Base-by-base conservation (phyloP, 2,113 vertebrate species). In the Arothron firmamentum region DNA sequence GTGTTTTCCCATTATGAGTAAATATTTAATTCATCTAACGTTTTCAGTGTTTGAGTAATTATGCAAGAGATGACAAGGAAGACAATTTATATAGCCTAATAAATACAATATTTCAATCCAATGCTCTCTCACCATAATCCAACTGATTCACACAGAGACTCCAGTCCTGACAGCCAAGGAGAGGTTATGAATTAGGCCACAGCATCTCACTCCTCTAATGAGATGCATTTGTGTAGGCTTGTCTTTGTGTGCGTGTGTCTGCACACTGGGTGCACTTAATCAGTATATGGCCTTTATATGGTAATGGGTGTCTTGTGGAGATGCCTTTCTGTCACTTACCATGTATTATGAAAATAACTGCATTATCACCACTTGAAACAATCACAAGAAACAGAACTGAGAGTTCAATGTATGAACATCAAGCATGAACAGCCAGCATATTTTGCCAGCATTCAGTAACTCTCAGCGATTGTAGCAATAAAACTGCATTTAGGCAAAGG, bases 161-260 rank as follows among this genome's bases (percentile, higher is more conserved):
- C 38, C 18, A n/a, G 64, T 70, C 65, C 52, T 51, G 71, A 74
- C 72, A 59, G 68, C 75, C 7, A 67, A 43, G 62, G 63, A 81
- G 82, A 62, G 78, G 81, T 87, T 71, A 81, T 62, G 82, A 89
- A 85, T 85, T 88, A 87, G 88, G 86, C 89, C 84, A 85, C 61
- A 77, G 66, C 74, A 79, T 81, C 79, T 70, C 68, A 68, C 76
- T 78, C 79, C 49, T 85, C 80, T 83, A 88, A 88, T 89, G 86
- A 86, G 72, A 87, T 74, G 72, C 72, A 52, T 75, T 56, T 62
- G 20, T 28, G 21, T 46, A 10, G 17, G 42, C 17, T 42, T 43
- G 21, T 25, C 65, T 63, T 54, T 50, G 68, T 79, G 45, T 80
- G 70, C 48, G 31, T 68, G 75, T 48, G 60, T 83, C 72, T 43